Base-by-base conservation (phyloP, 2,797 vertebrate genomes). In the Thamnophis elegans region DNA sequence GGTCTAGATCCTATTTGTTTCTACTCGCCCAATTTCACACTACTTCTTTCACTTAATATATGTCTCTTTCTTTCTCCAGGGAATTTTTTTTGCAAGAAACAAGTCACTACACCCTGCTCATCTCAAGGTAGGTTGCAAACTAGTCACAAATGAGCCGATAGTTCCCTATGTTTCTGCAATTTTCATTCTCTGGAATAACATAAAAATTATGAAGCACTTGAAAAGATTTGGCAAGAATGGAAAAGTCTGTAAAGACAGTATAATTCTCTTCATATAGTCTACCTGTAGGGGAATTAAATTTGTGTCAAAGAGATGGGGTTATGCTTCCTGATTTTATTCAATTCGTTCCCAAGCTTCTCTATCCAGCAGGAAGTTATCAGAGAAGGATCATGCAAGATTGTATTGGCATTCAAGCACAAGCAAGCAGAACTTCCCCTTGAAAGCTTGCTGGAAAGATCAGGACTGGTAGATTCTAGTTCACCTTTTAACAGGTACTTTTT, bases 71-170 rank as follows among this genome's bases (percentile, higher is more conserved):
- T 95, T 88, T 85, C 85, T 93, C 54, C 93, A 98, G 98, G 94
- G 87, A 93, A 2, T 91, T 47, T 0, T 14, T 68, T 32, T 51
- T 92, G 95, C 90, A 28, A 92, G 88, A 92, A 94, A 51, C 95
- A 96, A 58, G 92, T 96, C 60, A n/a, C 96, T 92, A 92, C 95
- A 54, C 95, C 97, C 0, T 95, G 94, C 1, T 85, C 95, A 47
- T 95, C 93, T 9, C 92, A 97, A 97, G 97, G 97, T 98, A 96
- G 96, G 97, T 13, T 65, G 18, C 0, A 1, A 62, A 5, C 56
- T 8, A 1, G 62, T 62, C 60, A 62, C 85, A 14, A 32, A 55
- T 0, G 0, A 2, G 0, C 3, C 18, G 32, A 20, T 42, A 20
- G 1, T 16, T 92, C 89, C 16, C 36, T 91, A 91, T 7, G 58